Evolutionary conservation across 2,113 vertebrate genomes (phyloP).

Genomic region (Martes martes): DNA sequence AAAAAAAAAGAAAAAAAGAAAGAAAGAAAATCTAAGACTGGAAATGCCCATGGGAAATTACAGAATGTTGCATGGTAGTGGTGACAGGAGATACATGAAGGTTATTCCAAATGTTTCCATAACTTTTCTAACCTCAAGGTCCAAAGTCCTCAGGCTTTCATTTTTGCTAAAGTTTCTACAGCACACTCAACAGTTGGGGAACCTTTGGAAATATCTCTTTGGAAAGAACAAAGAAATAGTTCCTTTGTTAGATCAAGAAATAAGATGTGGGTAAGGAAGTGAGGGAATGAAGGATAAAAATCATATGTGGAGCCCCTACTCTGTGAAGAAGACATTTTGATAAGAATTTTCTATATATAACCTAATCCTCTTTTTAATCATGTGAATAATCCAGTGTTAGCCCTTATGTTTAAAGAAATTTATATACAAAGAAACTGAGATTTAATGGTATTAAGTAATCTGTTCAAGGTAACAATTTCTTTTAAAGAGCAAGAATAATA

Average conservation of each 20-base stretch:
- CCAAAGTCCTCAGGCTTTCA: not conserved
- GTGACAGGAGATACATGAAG: not conserved
- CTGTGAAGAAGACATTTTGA: not conserved
- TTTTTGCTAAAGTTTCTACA: slow-evolving; percentile 4
- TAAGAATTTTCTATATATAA: not conserved
- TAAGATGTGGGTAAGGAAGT: not conserved
- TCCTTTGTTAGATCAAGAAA: not conserved
- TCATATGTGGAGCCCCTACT: not conserved
- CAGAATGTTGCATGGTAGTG: not conserved
- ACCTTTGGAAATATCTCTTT: not conserved
- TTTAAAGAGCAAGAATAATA: slow-evolving; percentile 4
- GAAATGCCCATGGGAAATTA: not conserved
- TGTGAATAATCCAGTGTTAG: not conserved
- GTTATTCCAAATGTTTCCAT: not conserved
- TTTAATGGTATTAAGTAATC: not conserved
- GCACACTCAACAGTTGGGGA: not conserved
- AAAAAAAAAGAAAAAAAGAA: not conserved
- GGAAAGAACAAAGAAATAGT: not conserved
- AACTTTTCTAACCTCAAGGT: slow-evolving; percentile 28
- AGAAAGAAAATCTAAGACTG: not conserved
- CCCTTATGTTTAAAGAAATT: not conserved
- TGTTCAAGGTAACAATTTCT: not conserved
- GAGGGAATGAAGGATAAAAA: not conserved
- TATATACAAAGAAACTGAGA: not conserved
- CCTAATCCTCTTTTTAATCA: not conserved